Conservation (phyloP, 2,113 vertebrate species). For the Synchiropus splendidus region DNA sequence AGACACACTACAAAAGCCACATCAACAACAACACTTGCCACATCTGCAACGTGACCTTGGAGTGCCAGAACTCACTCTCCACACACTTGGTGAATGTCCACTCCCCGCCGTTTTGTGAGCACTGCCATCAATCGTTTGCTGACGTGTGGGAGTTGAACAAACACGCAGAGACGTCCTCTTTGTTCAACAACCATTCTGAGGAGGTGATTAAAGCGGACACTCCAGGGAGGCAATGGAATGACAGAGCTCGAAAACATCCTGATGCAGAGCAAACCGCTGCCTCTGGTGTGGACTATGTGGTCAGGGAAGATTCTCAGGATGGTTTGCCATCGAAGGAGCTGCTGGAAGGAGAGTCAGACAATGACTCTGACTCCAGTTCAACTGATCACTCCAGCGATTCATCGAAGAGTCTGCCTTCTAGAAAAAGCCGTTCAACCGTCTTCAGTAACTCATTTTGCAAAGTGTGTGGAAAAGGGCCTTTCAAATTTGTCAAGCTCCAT, state of each 20-base stretch:
- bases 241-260: constrained; percentile 1
- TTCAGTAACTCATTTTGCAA: constrained; percentile 19
- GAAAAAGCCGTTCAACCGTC: not conserved
- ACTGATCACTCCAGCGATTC: constrained; percentile 21
- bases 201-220: not conserved
- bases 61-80: constrained; percentile 28
- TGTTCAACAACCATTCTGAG: not conserved
- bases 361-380: constrained; percentile 21
- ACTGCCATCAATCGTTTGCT: constrained; percentile 25
- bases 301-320: not conserved
- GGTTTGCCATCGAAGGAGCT: constrained; percentile 7
- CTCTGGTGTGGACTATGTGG: constrained; percentile 8
- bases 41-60: constrained; percentile 43
- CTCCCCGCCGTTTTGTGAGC: constrained; percentile 14
- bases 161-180: constrained; percentile 25
- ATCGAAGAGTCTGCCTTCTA: constrained; percentile 3
- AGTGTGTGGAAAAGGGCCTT: constrained; percentile 46
- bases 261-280: constrained; percentile 6
- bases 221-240: not conserved
- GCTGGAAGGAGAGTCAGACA: constrained; percentile 19
- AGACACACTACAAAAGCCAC: constrained; percentile 38
- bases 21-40: constrained; percentile 31
- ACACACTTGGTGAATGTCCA: constrained; percentile 46
- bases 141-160: constrained; percentile 47
- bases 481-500: constrained; percentile 29